Evolutionary conservation across 2,888 invertebrate genomes (phyloP).

Genomic region (Steinernema hermaphroditum): DNA sequence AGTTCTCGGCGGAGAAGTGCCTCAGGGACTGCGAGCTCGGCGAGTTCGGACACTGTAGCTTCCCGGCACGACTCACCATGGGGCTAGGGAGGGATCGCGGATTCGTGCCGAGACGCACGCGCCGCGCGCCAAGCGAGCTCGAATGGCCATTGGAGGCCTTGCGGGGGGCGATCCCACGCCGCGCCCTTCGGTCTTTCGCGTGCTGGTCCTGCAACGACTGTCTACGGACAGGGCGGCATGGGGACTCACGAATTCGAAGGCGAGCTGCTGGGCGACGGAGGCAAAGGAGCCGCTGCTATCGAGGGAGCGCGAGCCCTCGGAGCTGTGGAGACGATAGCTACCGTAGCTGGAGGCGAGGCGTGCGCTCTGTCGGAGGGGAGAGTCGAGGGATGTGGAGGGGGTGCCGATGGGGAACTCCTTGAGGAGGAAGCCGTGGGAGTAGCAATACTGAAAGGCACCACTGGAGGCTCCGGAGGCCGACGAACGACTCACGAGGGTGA

Average conservation of each 20-base stretch:
- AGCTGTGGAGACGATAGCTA: constrained; percentile 20
- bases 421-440: constrained; percentile 6
- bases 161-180: not conserved
- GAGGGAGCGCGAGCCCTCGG: constrained; percentile 16
- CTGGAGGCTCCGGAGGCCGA: not conserved
- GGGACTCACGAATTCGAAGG: constrained; percentile 20
- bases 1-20: constrained; percentile 26
- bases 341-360: constrained; percentile 26
- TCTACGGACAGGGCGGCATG: no score
- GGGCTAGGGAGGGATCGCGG: constrained; percentile 1
- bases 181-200: constrained; percentile 7
- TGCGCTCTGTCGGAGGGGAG: not conserved
- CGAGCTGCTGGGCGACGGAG: constrained; percentile 14
- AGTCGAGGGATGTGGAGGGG: constrained; percentile 6
- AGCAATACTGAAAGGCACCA: not conserved
- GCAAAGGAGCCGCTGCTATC: constrained; percentile 22
- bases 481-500: constrained; percentile 1
- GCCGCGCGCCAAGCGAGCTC: constrained; percentile 9
- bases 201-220: constrained; percentile 4
- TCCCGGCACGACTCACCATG: not conserved
- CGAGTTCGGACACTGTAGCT: constrained; percentile 23
- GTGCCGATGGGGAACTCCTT: constrained; percentile 22
- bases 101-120: not conserved
- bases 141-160: constrained; percentile 5
- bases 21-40: constrained; percentile 19